A percentile compares a stretch with the other conserved stretches of the same genome.
Conservation (phyloP, 2,888 invertebrate species). For the Tenthredo notha region DNA sequence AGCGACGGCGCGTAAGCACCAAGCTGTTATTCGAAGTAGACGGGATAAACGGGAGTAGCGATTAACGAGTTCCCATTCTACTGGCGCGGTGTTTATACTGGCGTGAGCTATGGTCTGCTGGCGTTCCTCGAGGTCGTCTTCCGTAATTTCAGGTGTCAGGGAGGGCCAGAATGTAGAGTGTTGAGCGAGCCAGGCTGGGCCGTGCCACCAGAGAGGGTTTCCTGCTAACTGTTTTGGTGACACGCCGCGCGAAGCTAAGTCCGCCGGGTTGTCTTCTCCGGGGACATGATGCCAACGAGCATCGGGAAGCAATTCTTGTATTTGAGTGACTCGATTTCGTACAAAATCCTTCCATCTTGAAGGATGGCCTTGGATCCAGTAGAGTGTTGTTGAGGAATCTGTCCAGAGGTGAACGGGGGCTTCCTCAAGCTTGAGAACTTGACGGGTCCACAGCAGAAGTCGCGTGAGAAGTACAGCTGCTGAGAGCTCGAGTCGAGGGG, state of each 20-base stretch:
- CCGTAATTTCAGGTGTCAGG: too few relatives aligned
- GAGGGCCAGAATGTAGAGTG: neutral
- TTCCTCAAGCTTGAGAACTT: neutral
- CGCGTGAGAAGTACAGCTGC: neutral
- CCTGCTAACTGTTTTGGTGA: conserved; percentile 54
- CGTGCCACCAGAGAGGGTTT: conserved; percentile 61
- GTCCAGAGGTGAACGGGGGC: conserved; percentile 52
- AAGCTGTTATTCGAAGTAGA: too few relatives aligned
- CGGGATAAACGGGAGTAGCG: too few relatives aligned
- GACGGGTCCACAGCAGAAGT: neutral
- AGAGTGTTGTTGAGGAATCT: conserved; percentile 61
- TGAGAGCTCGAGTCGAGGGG: too few relatives aligned
- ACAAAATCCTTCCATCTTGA: conserved; percentile 60
- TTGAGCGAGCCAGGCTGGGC: conserved; percentile 57
- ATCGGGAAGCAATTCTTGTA: conserved; percentile 55
- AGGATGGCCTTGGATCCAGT: conserved; percentile 59
- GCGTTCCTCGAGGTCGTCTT: too few relatives aligned
- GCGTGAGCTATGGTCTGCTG: neutral
- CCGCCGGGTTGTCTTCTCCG: conserved; percentile 62
- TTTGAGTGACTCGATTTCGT: conserved; percentile 59
- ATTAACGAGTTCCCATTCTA: neutral
- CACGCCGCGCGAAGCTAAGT: conserved; percentile 61
- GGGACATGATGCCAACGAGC: conserved; percentile 60
- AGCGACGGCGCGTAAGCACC: neutral
- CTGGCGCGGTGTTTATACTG: neutral